phyloP scores from a whole-genome alignment of 2,888 invertebrate species.

The Cryptus armator region DNA sequence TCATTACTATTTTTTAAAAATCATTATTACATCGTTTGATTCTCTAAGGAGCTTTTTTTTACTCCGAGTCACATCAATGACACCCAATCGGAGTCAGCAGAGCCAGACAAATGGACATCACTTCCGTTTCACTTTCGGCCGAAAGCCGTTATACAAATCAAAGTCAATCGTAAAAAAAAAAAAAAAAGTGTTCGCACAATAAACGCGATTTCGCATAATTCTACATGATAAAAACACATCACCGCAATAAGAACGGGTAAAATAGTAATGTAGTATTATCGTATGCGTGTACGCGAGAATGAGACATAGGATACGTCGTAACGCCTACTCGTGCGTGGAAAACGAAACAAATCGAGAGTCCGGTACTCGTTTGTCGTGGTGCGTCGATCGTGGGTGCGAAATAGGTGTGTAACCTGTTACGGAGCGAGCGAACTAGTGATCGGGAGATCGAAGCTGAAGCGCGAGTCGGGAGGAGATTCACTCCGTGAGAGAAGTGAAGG shows the following conservation, averaged over 20 bases:
- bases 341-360: constrained; percentile 54
- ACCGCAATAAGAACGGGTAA: constrained; percentile 7
- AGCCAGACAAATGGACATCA: constrained; percentile 67
- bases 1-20: too few species aligned
- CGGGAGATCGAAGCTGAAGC: too few species aligned
- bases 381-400: constrained; percentile 65
- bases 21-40: background rate
- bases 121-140: constrained; percentile 75
- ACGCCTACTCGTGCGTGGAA: constrained; percentile 51
- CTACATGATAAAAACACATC: constrained; percentile 19
- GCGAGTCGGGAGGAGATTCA: constrained; percentile 36
- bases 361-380: constrained; percentile 36
- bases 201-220: constrained; percentile 49
- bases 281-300: constrained; percentile 34
- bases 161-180: constrained; percentile 12
- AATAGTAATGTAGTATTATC: constrained; percentile 19
- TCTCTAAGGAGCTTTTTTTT: background rate
- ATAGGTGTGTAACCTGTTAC: constrained; percentile 76
- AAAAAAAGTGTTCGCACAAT: constrained; percentile 28
- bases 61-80: background rate
- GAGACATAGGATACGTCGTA: constrained; percentile 54
- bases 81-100: constrained; percentile 11
- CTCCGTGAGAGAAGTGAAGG: constrained; percentile 15
- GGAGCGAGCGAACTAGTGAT: constrained; percentile 64
- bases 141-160: constrained; percentile 73